Percentiles rank a stretch among this genome's conserved stretches.
phyloP scores from a whole-genome alignment of 1,140 invertebrate species.

The Spodoptera frugiperda region DNA sequence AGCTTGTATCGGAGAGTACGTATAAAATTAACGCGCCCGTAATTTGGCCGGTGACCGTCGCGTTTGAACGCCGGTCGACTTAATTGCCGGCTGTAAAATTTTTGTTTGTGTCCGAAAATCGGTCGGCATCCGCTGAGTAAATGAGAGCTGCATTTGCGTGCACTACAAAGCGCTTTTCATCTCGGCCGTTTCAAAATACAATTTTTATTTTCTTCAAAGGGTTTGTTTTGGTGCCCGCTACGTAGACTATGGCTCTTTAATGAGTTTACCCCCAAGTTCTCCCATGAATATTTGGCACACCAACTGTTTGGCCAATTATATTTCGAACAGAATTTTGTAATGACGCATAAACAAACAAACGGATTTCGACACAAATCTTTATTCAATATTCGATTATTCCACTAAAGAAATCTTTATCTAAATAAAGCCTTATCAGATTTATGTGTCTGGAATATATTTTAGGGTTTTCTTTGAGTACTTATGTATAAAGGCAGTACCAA shows the following conservation, averaged over 20 bases:
- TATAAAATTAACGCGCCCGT: slow-evolving; percentile 52
- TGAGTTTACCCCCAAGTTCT: slow-evolving; percentile 27
- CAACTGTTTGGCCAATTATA: slow-evolving; percentile 20
- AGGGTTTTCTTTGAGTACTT: neutral
- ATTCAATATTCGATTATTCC: slow-evolving; percentile 18
- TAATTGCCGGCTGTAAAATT: slow-evolving; percentile 68
- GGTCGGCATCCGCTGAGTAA: slow-evolving; percentile 59
- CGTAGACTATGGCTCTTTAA: slow-evolving; percentile 32
- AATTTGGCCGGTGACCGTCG: slow-evolving; percentile 50
- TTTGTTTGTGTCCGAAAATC: slow-evolving; percentile 65
- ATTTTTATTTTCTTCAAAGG: slow-evolving; percentile 51
- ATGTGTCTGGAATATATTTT: slow-evolving; percentile 9
- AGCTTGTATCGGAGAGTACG: slow-evolving; percentile 43
- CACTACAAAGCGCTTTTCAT: slow-evolving; percentile 62
- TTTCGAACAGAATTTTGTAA: slow-evolving; percentile 7
- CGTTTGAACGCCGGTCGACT: slow-evolving; percentile 50
- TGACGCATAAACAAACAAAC: slow-evolving; percentile 3
- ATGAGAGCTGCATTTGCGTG: slow-evolving; percentile 54
- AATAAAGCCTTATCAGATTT: slow-evolving; percentile 18
- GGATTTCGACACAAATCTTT: slow-evolving; percentile 14
- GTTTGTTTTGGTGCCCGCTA: slow-evolving; percentile 35
- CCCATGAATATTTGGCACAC: slow-evolving; percentile 30
- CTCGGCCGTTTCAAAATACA: slow-evolving; percentile 44
- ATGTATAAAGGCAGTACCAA: slow-evolving; percentile 1
- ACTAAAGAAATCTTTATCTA: slow-evolving; percentile 17